phyloP scores from a whole-genome alignment of 2,888 invertebrate genomes.

The Nipponacmea schrenckii region DNA sequence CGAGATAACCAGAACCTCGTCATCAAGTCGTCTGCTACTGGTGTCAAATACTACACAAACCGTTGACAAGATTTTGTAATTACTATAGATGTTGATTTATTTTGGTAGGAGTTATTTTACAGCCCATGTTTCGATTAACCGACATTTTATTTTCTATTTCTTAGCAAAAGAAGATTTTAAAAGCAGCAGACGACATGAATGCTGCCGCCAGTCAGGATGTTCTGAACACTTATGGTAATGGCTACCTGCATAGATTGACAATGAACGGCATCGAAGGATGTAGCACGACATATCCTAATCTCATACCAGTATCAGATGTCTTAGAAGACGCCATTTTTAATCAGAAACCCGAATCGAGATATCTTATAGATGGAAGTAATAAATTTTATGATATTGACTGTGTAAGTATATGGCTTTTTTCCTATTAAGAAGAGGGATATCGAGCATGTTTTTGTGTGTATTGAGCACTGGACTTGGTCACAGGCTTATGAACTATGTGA shows the following conservation, averaged over 20 bases:
- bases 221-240: slow-evolving; percentile 36
- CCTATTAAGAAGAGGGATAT: too few species aligned
- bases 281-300: not conserved
- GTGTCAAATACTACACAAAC: too few species aligned
- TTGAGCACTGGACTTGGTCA: too few species aligned
- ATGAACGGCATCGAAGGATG: not conserved
- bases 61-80: too few species aligned
- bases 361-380: slow-evolving; percentile 43
- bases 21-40: too few species aligned
- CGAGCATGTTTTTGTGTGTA: too few species aligned
- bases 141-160: too few species aligned
- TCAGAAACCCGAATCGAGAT: slow-evolving; percentile 33
- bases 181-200: slow-evolving; percentile 39
- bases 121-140: too few species aligned
- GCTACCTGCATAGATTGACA: slow-evolving; percentile 33
- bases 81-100: too few species aligned
- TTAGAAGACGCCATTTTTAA: slow-evolving; percentile 36
- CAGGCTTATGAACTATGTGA: too few species aligned
- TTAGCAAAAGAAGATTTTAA: slow-evolving; percentile 34
- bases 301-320: slow-evolving; percentile 8
- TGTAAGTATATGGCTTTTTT: not conserved
- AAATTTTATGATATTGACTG: slow-evolving; percentile 12
- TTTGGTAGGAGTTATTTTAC: too few species aligned
- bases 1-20: too few species aligned
- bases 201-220: slow-evolving; percentile 35